Evolutionary conservation across 2,888 invertebrate species (phyloP), one percentile per base, ranked within the genome.

Genomic region (Vesta saturnalis): DNA sequence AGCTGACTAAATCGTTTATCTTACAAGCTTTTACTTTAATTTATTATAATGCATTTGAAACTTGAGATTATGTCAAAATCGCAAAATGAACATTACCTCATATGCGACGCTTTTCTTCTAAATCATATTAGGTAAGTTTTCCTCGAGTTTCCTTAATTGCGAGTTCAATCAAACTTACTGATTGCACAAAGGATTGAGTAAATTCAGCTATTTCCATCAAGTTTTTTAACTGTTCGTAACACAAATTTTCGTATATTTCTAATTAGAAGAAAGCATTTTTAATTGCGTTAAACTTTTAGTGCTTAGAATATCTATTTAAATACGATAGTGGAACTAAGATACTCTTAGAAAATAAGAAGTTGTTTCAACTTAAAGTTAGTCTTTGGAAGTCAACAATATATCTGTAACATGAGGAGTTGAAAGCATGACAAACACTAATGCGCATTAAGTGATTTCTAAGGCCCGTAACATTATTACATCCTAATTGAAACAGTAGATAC

Each of bases 351-450:
- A 52, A 52, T 52, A 16, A 19, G 52, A 52, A 8, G 52, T 21
- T n/a, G 19, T 52, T 52, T 52, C 19, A 52, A 52, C 19, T 12
- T 15, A n/a, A n/a, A n/a, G n/a, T n/a, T n/a, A 57, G 57, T 23
- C 18, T 56, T 46, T 60, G 60, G 46, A 68, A 68, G 68, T 68
- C 60, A 68, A 68, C 64, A 68, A 68, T 68, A 64, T 60, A 68
- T 64, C 64, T 68, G 68, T 64, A 68, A 68, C 68, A 64, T 30
- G 68, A 68, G 64, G 55, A 64, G 64, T 64, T 68, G 64, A 68
- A 68, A 68, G 68, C 68, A 68, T 68, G 68, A 68, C 68, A 68
- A 68, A 68, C 68, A 68, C 64, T 68, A 68, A 68, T 68, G 64
- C 68, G 68, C 68, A 68, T 68, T 68, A 68, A 68, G 68, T 64